Evolutionary conservation across 2,888 invertebrate species (phyloP).

Genomic region (Aleiodes testaceus): DNA sequence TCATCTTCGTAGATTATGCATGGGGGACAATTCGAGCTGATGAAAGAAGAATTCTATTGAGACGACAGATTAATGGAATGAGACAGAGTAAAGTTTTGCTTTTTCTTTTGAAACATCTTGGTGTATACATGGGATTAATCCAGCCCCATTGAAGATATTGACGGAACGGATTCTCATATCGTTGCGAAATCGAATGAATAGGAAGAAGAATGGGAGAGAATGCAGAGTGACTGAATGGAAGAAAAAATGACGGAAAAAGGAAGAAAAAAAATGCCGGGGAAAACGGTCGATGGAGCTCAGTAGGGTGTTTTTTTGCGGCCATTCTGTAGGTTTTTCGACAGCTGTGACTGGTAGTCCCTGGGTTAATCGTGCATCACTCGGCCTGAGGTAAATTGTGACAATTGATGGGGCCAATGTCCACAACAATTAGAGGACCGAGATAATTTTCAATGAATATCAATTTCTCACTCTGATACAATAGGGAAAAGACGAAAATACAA

Average conservation of each 20-base stretch:
- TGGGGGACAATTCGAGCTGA: background rate
- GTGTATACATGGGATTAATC: background rate
- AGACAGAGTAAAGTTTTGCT: no score
- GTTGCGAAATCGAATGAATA: background rate
- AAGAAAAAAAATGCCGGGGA: background rate
- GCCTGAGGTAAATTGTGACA: slow-evolving; percentile 27
- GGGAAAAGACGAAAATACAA: no score
- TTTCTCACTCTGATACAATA: background rate
- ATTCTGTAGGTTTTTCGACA: slow-evolving; percentile 25
- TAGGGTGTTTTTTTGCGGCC: slow-evolving; percentile 33
- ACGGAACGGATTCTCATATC: background rate
- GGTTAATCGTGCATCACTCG: slow-evolving; percentile 8
- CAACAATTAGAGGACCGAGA: slow-evolving; percentile 4
- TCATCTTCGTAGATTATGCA: no score
- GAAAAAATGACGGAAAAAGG: background rate
- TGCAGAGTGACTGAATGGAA: no score
- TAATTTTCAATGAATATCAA: slow-evolving; percentile 43
- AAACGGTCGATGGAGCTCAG: slow-evolving; percentile 18
- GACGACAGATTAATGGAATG: background rate
- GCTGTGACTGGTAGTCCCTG: slow-evolving; percentile 1
- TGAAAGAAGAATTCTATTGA: background rate
- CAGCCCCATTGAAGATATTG: background rate
- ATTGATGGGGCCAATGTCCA: slow-evolving; percentile 20
- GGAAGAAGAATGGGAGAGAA: slow-evolving; percentile 25
- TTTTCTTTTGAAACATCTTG: slow-evolving; percentile 4